Evolutionary conservation across 1,140 invertebrate species (phyloP), one percentile per base, ranked within the genome.

Genomic region (Luehdorfia chinensis): DNA sequence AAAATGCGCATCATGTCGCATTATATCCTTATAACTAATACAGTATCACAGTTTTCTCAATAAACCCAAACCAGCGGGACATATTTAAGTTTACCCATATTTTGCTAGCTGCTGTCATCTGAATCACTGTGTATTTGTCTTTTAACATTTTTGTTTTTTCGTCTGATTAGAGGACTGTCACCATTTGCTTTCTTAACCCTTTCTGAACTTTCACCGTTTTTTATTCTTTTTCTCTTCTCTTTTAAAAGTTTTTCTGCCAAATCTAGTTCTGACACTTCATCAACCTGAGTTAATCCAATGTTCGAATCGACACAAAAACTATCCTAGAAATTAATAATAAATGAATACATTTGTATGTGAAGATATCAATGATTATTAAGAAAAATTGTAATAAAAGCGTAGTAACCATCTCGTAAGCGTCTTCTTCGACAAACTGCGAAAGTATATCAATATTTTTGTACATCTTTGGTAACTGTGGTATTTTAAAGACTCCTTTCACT

Each of bases 281-380:
- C 64, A 0, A 45, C 64, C 69, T 87, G 80, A 2, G 83, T 87
- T 18, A 87, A 51, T n/a, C 74, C 76, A 16, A 79, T 58, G 25
- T 85, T 69, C 1, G 77, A 78, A 36, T 79, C 81, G 0, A 87
- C 81, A 47, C 86, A 87, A 55, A 87, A 87, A 50, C 84, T 87
- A 49, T 87, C 86, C 86, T 87, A 56, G 33, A 65, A 65, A 47
- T 36, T 6, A 2, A 41, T 11, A 45, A 50, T 9, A 16, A 32
- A 32, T 39, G n/a, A n/a, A n/a, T n/a, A n/a, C n/a, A n/a, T 21
- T 28, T 9, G 25, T 4, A 43, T 15, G 15, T 41, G 21, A 47
- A 47, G 14, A 44, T 25, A 23, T 41, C 33, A 1, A 52, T 33
- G n/a, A 25, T 25, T 9, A 45, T 15, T 34, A 8, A 6, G 4